Evolutionary conservation across 2,888 invertebrate species (phyloP).

Genomic region (Cerceris rybyensis): DNA sequence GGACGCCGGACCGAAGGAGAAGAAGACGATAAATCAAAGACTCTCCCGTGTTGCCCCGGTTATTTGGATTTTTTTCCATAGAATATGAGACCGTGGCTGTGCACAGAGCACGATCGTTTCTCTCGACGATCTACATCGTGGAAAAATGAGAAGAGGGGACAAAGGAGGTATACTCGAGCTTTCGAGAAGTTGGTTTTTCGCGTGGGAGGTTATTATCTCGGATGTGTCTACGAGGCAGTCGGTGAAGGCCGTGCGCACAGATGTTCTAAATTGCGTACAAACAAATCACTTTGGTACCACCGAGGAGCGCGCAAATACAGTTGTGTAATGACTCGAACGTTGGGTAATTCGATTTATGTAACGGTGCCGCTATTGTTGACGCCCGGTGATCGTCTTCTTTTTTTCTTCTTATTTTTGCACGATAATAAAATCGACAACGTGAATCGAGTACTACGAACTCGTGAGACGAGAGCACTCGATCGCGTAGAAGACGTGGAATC

Average conservation of each 20-base stretch:
- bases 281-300: conserved; percentile 69
- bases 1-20: conserved; percentile 43
- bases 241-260: conserved; percentile 64
- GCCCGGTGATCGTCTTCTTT: conserved; percentile 24
- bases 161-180: conserved; percentile 21
- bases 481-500: background rate
- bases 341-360: conserved; percentile 66
- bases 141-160: background rate
- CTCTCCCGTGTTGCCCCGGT: conserved; percentile 26
- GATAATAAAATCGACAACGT: too few relatives aligned
- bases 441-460: too few relatives aligned
- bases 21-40: conserved; percentile 65
- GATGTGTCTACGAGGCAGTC: conserved; percentile 47
- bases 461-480: conserved; percentile 4
- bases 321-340: conserved; percentile 63
- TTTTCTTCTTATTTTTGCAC: background rate
- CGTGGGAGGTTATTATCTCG: conserved; percentile 49
- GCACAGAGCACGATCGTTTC: conserved; percentile 19
- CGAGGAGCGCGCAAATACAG: conserved; percentile 64
- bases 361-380: conserved; percentile 63
- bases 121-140: background rate
- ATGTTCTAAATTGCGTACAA: conserved; percentile 69
- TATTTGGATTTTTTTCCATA: conserved; percentile 34
- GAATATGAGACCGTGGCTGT: background rate
- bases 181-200: conserved; percentile 25